These are phyloP conservation scores for Palythoa grandiflora DNA, from an alignment of 92 coral and sea anemone genomes.

Conservation along the genomic window DNA sequence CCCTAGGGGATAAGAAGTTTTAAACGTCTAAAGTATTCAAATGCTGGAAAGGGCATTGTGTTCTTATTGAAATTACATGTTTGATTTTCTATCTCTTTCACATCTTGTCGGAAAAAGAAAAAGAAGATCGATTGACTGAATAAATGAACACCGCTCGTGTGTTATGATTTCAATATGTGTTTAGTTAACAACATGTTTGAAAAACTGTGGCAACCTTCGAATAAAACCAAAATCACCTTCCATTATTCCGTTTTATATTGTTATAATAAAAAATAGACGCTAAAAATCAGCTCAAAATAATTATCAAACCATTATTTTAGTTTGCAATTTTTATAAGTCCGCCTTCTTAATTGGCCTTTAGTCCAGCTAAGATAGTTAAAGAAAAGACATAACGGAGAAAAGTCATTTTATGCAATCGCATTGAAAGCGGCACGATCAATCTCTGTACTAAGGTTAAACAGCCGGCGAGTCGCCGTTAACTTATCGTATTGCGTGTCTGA, in stretches of 20 bases:
- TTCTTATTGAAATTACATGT: conserved; percentile 12
- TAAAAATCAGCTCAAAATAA: too few relatives aligned
- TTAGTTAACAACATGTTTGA: not conserved
- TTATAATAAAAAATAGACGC: too few relatives aligned
- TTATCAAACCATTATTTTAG: not conserved
- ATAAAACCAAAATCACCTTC: not conserved
- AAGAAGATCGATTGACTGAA: not conserved
- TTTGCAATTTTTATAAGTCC: not conserved
- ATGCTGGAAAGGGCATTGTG: not conserved
- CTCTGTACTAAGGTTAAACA: not conserved
- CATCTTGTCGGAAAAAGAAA: conserved; percentile 9
- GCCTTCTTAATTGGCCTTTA: not conserved
- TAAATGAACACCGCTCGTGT: not conserved
- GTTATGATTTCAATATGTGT: not conserved
- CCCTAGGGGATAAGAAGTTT: conserved; percentile 20
- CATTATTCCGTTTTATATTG: not conserved
- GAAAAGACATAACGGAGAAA: not conserved
- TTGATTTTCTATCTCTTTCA: not conserved
- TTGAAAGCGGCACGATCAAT: not conserved
- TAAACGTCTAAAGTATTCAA: not conserved
- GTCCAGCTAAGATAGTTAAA: not conserved
- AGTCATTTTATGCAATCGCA: not conserved
- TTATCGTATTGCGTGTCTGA: not conserved
- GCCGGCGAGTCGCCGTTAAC: not conserved
- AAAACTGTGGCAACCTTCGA: not conserved